Percentiles rank a stretch among this genome's conserved stretches.
phyloP scores from a whole-genome alignment of 2,888 invertebrate species.

The Pantelozetes paolii region DNA sequence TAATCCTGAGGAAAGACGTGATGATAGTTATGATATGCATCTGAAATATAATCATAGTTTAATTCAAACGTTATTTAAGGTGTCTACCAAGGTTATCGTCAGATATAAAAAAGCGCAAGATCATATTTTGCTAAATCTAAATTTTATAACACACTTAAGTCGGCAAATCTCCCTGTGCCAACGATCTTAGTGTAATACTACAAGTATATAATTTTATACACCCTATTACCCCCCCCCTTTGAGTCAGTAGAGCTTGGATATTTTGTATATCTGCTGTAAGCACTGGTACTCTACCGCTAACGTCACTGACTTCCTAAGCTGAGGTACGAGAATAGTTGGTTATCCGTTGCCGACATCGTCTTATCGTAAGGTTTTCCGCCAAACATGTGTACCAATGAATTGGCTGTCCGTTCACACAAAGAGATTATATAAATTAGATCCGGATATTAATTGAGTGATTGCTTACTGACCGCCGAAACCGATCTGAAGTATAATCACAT shows the following conservation, averaged over 20 bases:
- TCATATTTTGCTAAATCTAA: too few relatives aligned
- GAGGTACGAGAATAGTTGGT: slow-evolving; percentile 5
- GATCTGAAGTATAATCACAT: slow-evolving; percentile 28
- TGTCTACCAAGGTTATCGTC: too few relatives aligned
- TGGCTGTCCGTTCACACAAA: slow-evolving; percentile 23
- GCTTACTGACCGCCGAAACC: slow-evolving; percentile 18
- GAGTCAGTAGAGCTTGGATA: too few relatives aligned
- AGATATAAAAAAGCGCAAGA: too few relatives aligned
- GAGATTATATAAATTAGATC: neutral
- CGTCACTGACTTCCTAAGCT: neutral
- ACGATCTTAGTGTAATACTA: too few relatives aligned
- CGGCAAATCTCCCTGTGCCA: too few relatives aligned
- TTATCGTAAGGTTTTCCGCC: slow-evolving; percentile 34
- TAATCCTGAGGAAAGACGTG: slow-evolving; percentile 31
- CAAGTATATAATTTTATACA: neutral
- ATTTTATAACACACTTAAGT: too few relatives aligned
- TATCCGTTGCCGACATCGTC: neutral
- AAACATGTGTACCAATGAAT: slow-evolving; percentile 26
- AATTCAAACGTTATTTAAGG: too few relatives aligned
- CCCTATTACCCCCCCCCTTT: too few relatives aligned
- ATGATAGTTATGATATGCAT: slow-evolving; percentile 36
- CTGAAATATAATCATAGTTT: too few relatives aligned
- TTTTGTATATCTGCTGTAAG: too few relatives aligned
- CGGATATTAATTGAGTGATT: neutral
- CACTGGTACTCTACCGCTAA: too few relatives aligned